Conservation (phyloP, 2,888 invertebrate species). For the Tenthredo distinguenda region DNA sequence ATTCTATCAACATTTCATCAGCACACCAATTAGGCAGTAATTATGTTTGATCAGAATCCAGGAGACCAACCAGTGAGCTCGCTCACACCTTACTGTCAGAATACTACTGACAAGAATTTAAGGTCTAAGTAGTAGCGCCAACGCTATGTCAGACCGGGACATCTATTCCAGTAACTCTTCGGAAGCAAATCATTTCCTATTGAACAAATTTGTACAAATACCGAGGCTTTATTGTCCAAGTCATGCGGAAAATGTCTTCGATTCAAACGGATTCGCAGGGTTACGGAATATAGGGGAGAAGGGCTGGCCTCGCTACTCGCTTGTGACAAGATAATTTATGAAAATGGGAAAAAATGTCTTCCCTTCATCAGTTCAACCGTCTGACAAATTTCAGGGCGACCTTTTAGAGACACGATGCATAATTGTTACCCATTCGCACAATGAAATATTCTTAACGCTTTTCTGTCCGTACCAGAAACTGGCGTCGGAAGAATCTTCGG, state of each 20-base stretch:
- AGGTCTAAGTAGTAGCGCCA: not conserved
- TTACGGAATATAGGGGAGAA: not conserved
- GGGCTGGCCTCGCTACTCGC: not conserved
- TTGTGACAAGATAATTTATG: not conserved
- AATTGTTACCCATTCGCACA: not conserved
- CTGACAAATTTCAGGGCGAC: not conserved
- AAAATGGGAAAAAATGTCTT: not conserved
- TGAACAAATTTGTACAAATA: not conserved
- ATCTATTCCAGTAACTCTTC: not conserved
- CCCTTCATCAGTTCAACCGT: not conserved
- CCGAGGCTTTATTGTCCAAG: not conserved
- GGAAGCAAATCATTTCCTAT: not conserved
- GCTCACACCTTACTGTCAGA: not conserved
- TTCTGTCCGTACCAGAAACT: not conserved
- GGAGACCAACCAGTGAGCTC: not conserved
- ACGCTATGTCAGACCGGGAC: not conserved
- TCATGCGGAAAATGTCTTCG: not conserved
- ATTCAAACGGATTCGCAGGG: not conserved
- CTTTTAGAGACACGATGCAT: not conserved
- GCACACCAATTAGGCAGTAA: slow-evolving; percentile 14
- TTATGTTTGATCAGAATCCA: slow-evolving; percentile 19
- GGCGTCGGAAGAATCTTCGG: not conserved
- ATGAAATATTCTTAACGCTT: not conserved
- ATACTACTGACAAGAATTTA: not conserved
- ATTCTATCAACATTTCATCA: not conserved